Base-by-base conservation (phyloP, 2,888 invertebrate species). In the Mesochorus sp. region DNA sequence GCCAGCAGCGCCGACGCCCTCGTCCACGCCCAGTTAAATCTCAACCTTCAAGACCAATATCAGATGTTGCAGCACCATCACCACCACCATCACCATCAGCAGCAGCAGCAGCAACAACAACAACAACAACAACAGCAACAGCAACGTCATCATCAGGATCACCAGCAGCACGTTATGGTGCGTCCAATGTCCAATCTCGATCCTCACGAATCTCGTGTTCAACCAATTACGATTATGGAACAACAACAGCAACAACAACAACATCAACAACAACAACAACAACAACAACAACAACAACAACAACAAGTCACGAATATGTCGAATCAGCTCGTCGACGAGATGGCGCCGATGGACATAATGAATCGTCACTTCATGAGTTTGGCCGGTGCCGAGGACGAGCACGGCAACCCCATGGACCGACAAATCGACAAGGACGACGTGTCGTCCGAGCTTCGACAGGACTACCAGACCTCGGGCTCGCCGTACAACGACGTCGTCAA, bases 381-480 rank as follows among this genome's bases (percentile, higher is more conserved):
- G 0, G 76, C 80, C 1, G 71, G 70, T 19, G 79, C 83, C 2
- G 84, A 86, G 1, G 90, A 90, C n/a, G 91, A 90, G 21, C 89
- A 89, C 42, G 89, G 85, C 12, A 87, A 82, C 0, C 85, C 83
- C 14, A 83, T 89, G 71, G 89, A 90, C 14, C 91, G 91, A 28
- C 91, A 90, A n/a, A 80, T 90, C 1, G 90, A 91, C n/a, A 92
- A 92, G 73, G 91, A 90, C 51, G 88, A 89, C 2, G 85, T 85
- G 73, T 85, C 80, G 76, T 89, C 77, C 82, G 91, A 81, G 70
- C 84, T 81, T 28, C 90, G 90, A 21, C 91, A 91, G 81, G 94
- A 95, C 83, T 94, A 94, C 83, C 93, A 93, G 71, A 93, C 93
- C 8, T 93, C 93, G 80, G 93, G 94, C 2, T 95, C 96, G 10